Conservation (phyloP, 2,888 invertebrate genomes). For the Drosophila falleni region DNA sequence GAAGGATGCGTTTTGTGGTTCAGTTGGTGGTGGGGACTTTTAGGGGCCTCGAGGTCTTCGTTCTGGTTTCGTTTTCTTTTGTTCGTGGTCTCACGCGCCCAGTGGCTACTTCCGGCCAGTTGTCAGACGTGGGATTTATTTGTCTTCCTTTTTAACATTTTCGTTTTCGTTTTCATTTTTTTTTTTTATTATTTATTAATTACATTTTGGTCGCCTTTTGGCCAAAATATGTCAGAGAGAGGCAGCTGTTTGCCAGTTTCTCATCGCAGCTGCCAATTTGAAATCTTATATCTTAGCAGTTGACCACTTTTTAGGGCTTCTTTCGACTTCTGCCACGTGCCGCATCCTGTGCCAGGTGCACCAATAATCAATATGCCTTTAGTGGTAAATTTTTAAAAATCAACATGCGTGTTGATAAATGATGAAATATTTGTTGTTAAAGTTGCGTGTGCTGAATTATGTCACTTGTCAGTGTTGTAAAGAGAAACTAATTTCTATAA, state of each 20-base stretch:
- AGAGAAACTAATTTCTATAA: neutral
- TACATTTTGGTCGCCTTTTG: slow-evolving; percentile 34
- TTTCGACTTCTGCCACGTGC: slow-evolving; percentile 36
- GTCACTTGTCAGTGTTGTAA: neutral
- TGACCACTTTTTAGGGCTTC: slow-evolving; percentile 20
- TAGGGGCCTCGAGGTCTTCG: neutral
- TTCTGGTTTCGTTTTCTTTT: slow-evolving; percentile 24
- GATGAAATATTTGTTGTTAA: neutral
- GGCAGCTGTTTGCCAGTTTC: slow-evolving; percentile 36
- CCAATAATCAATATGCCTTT: slow-evolving; percentile 9
- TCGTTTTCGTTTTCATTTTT: slow-evolving; percentile 6
- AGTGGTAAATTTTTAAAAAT: neutral
- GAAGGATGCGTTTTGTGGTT: slow-evolving; percentile 58
- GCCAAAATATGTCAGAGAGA: slow-evolving; percentile 28
- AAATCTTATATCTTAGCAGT: slow-evolving; percentile 66
- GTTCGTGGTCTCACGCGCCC: slow-evolving; percentile 34
- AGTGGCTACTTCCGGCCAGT: slow-evolving; percentile 43
- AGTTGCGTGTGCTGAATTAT: neutral
- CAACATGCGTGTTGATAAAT: neutral
- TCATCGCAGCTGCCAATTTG: slow-evolving; percentile 69
- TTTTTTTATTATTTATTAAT: slow-evolving; percentile 42
- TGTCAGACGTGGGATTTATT: slow-evolving; percentile 54
- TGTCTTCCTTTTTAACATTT: slow-evolving; percentile 35
- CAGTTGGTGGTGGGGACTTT: neutral
- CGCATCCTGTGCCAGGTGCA: slow-evolving; percentile 50